phyloP scores from a whole-genome alignment of 2,888 invertebrate species.

The Drosophila nr. medialis region DNA sequence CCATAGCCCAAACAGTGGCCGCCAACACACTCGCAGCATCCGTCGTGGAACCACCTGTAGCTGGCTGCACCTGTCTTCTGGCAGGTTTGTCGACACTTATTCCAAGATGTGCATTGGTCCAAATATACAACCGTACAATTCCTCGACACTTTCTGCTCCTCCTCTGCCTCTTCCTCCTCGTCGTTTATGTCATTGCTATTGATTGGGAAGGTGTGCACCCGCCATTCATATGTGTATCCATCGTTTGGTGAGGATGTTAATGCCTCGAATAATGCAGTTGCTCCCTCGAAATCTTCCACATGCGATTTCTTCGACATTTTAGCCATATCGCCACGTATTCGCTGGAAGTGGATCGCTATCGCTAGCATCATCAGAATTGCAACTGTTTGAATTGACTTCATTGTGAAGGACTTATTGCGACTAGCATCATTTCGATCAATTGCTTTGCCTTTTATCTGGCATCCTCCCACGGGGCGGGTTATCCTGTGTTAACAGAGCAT shows the following conservation, averaged over 20 bases:
- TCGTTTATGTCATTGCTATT: slow-evolving; percentile 88
- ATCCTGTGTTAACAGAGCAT: slow-evolving; percentile 27
- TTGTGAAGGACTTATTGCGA: slow-evolving; percentile 31
- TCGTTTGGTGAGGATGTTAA: slow-evolving; percentile 92
- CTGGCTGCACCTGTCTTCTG: slow-evolving; percentile 72
- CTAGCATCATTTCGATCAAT: background rate
- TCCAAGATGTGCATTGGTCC: slow-evolving; percentile 94
- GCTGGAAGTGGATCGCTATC: slow-evolving; percentile 13
- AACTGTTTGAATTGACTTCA: slow-evolving; percentile 35
- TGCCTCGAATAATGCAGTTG: slow-evolving; percentile 92
- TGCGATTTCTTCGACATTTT: slow-evolving; percentile 90
- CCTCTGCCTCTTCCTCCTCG: slow-evolving; percentile 84
- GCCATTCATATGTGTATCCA: slow-evolving; percentile 89
- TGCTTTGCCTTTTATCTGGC: slow-evolving; percentile 10
- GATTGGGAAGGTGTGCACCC: slow-evolving; percentile 91
- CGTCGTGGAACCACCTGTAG: slow-evolving; percentile 90
- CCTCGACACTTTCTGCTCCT: slow-evolving; percentile 84
- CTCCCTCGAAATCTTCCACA: slow-evolving; percentile 93
- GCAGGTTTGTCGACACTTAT: slow-evolving; percentile 94
- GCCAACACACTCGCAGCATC: slow-evolving; percentile 96
- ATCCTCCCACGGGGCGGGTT: slow-evolving; percentile 9
- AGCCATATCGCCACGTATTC: slow-evolving; percentile 24
- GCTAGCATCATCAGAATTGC: slow-evolving; percentile 14
- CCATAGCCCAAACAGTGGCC: slow-evolving; percentile 95
- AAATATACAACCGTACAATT: slow-evolving; percentile 97